These are phyloP conservation scores for Phyllotis vaccarum DNA, from an alignment of 2,797 vertebrate species.

Conservation along the genomic window DNA sequence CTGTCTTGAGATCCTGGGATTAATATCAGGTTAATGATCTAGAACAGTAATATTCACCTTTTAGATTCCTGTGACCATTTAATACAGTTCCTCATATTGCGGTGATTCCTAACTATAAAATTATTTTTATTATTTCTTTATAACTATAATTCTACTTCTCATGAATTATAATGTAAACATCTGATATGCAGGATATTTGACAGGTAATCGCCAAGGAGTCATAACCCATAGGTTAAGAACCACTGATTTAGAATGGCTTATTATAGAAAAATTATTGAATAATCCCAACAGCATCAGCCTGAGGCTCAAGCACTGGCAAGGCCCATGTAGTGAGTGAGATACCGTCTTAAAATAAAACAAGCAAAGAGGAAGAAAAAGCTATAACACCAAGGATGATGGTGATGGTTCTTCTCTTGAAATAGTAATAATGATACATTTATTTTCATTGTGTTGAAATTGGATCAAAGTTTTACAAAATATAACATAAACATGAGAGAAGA, in stretches of 20 bases:
- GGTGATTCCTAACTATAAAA: not conserved
- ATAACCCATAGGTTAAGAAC: not conserved
- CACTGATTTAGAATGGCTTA: not conserved
- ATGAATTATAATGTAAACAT: not conserved
- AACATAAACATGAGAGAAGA: not conserved
- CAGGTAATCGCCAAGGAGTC: not conserved
- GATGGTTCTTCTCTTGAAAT: slow-evolving; percentile 24
- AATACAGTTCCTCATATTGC: not conserved
- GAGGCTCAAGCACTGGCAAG: not conserved
- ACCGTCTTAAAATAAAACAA: not conserved
- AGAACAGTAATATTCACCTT: not conserved
- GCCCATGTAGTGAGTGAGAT: not conserved
- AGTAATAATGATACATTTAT: not conserved
- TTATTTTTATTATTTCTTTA: not conserved
- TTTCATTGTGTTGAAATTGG: not conserved
- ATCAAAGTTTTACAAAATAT: not conserved
- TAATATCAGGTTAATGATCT: not conserved
- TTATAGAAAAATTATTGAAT: not conserved
- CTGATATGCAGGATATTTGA: not conserved
- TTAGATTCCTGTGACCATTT: not conserved
- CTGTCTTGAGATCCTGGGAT: not conserved
- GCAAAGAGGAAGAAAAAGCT: not conserved
- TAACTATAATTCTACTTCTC: not conserved
- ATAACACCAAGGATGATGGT: not conserved
- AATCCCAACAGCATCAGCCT: not conserved